Base-by-base conservation (phyloP, 2,113 vertebrate genomes). In the Galemys pyrenaicus region DNA sequence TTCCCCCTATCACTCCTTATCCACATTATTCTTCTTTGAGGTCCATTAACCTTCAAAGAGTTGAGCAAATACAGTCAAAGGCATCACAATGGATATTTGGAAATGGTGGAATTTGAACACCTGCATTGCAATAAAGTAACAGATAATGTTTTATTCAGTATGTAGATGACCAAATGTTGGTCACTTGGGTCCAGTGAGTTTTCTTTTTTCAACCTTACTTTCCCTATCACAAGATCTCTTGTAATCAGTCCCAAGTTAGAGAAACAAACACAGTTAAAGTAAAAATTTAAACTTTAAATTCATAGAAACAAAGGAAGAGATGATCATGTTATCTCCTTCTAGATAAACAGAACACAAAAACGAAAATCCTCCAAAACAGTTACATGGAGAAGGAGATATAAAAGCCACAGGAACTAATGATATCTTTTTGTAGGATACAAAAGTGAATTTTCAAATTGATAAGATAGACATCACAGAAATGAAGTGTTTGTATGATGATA, bases 91-190 rank as follows among this genome's bases (percentile, higher is more conserved):
- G 37, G 79, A 30, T 92, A 41, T 17, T 73, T 56, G 46, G 89
- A 75, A 83, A 64, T 75, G 35, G 19, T 74, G 54, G 80, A 51
- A 70, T 91, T 37, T 92, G 86, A 96, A 94, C 89, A 95, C 91
- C 94, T 97, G 93, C 70, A 9, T 62, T 28, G n/a, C 58, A 60
- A 15, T 79, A 89, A 9, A 85, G 60, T 86, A 92, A 88, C 54
- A 84, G 68, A 94, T 74, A 64, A 9, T 64, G 67, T 84, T 87
- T 84, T 84, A 39, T 87, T 92, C 81, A 90, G 44, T 41, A 17
- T 5, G 8, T 78, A 87, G 58, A 68, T 32, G 20, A 73, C 26
- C 87, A 65, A 19, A 75, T 91, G 41, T 56, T 73, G 22, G 89
- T 94, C 80, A 26, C 13, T 30, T 44, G 73, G 68, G 62, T 46